These are phyloP conservation scores for Platichthys stellatus DNA, from an alignment of 2,113 vertebrate species.

Conservation along the genomic window DNA sequence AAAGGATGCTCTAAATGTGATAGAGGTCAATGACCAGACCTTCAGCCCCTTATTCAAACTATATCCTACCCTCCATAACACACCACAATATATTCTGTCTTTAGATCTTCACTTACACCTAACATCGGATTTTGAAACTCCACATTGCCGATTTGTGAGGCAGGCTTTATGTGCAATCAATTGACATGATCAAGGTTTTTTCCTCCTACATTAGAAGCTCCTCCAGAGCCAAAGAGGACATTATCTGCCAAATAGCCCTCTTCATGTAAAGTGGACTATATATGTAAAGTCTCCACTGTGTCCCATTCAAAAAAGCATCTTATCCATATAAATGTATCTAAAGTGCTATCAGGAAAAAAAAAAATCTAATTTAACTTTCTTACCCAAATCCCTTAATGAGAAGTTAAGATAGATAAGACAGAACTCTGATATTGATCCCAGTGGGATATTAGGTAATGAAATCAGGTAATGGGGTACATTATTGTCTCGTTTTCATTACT, in stretches of 20 bases:
- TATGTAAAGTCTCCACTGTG: background rate
- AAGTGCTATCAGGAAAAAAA: background rate
- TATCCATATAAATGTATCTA: background rate
- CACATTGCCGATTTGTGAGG: background rate
- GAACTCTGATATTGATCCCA: slow-evolving; percentile 38
- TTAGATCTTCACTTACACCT: background rate
- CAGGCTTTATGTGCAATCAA: background rate
- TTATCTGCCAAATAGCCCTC: background rate
- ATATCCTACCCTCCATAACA: background rate
- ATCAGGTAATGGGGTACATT: slow-evolving; percentile 41
- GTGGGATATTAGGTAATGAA: slow-evolving; percentile 33
- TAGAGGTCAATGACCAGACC: background rate
- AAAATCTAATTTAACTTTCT: background rate
- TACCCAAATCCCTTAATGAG: background rate
- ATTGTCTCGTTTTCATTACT: slow-evolving; percentile 41
- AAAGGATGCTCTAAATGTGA: background rate
- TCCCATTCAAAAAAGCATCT: background rate
- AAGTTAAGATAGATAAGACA: slow-evolving; percentile 27
- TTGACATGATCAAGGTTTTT: slow-evolving; percentile 3
- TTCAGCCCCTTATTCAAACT: background rate
- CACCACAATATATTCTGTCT: background rate
- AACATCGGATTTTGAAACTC: background rate
- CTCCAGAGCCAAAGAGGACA: background rate
- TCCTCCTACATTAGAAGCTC: background rate
- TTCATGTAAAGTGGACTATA: background rate